Percentiles rank a stretch among this genome's conserved stretches.
These are phyloP conservation scores for Thaleichthys pacificus DNA, from an alignment of 2,797 vertebrate species.

Conservation along the genomic window DNA sequence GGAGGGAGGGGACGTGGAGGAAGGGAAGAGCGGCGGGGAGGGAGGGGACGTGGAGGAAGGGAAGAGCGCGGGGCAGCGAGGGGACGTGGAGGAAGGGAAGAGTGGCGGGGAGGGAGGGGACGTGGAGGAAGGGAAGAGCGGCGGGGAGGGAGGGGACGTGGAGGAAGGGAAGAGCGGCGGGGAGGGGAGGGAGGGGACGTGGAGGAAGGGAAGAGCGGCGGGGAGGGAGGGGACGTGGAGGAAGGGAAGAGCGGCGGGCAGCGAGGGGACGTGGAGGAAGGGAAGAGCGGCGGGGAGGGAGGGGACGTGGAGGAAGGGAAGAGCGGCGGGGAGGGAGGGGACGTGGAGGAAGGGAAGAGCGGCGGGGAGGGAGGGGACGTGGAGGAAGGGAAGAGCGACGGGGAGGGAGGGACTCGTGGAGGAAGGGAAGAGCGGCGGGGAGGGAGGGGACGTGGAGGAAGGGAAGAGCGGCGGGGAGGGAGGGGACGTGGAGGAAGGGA, in stretches of 20 bases:
- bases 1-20: no score
- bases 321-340: not conserved
- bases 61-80: no score
- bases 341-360: not conserved
- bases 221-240: not conserved
- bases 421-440: not conserved
- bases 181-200: no score
- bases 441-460: not conserved
- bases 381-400: not conserved
- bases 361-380: not conserved
- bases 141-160: not conserved
- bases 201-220: not conserved
- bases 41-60: not conserved
- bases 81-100: not conserved
- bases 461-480: conserved; percentile 2
- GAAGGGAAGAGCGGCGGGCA: not conserved
- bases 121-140: not conserved
- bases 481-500: not conserved
- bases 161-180: not conserved
- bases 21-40: conserved; percentile 1
- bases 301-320: not conserved
- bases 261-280: not conserved
- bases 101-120: not conserved
- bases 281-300: conserved; percentile 1
- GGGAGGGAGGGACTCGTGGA: not conserved